Conservation (phyloP, 2,113 vertebrate species). For the Chroicocephalus ridibundus region DNA sequence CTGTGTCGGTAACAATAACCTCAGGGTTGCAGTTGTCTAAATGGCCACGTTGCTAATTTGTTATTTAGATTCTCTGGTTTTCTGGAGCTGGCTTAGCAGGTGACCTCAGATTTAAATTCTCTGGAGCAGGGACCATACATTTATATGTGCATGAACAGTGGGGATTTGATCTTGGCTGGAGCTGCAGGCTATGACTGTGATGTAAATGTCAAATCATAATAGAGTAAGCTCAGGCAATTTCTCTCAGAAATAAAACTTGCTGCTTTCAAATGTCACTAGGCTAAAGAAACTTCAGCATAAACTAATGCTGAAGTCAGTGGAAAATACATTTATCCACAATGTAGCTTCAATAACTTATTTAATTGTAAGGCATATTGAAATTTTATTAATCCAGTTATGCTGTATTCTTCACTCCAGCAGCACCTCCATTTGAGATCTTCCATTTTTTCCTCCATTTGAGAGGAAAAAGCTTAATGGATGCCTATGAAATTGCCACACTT, state of each 20-base stretch:
- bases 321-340: slow-evolving; percentile 11
- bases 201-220: slow-evolving; percentile 66
- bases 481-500: not conserved
- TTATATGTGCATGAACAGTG: slow-evolving; percentile 22
- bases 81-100: slow-evolving; percentile 37
- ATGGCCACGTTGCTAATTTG: not conserved
- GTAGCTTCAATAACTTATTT: not conserved
- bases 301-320: not conserved
- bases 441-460: not conserved
- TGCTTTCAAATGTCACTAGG: slow-evolving; percentile 52
- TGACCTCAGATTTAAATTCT: slow-evolving; percentile 47
- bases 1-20: not conserved
- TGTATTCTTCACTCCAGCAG: not conserved
- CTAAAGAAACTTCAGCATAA: slow-evolving; percentile 44
- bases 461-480: not conserved
- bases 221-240: slow-evolving; percentile 46
- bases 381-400: not conserved
- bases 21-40: slow-evolving; percentile 4
- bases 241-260: slow-evolving; percentile 54
- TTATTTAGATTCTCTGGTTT: slow-evolving; percentile 29
- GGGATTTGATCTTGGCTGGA: slow-evolving; percentile 50
- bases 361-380: slow-evolving; percentile 17
- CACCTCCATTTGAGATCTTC: not conserved
- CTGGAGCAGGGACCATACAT: slow-evolving; percentile 18
- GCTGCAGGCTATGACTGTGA: slow-evolving; percentile 36